Evolutionary conservation across 2,888 invertebrate genomes (phyloP).

Genomic region (Ctenicera cuprea): DNA sequence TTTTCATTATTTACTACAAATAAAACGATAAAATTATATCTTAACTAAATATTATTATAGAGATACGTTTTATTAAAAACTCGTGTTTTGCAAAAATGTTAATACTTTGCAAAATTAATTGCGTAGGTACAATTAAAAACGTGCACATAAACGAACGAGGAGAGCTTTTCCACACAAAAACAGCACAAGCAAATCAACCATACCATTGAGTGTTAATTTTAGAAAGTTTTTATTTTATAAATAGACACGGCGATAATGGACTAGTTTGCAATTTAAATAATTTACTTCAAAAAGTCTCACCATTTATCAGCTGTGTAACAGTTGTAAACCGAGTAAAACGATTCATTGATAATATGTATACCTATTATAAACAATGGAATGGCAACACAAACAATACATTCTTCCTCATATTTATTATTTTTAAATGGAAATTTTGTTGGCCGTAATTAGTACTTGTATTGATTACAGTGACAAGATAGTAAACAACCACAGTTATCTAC

Average conservation of each 20-base stretch:
- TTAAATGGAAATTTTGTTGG: too few species aligned
- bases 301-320: background rate
- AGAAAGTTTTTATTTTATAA: constrained; percentile 16
- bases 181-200: background rate
- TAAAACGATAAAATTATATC: constrained; percentile 12
- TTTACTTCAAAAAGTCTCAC: constrained; percentile 1
- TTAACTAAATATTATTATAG: constrained; percentile 13
- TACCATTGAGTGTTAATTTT: constrained; percentile 8
- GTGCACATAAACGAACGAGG: background rate
- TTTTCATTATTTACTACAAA: constrained; percentile 19
- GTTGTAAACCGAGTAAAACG: background rate
- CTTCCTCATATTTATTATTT: too few species aligned
- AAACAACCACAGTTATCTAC: too few species aligned
- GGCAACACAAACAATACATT: too few species aligned
- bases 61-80: background rate
- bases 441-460: too few species aligned
- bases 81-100: background rate
- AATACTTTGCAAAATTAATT: background rate
- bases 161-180: background rate
- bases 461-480: too few species aligned
- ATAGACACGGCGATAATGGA: constrained; percentile 8
- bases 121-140: too few species aligned
- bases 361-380: too few species aligned
- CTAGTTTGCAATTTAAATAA: constrained; percentile 3
- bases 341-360: too few species aligned